Evolutionary conservation across 2,888 invertebrate genomes (phyloP).

Genomic region (Dyspetes luteomarginatus): DNA sequence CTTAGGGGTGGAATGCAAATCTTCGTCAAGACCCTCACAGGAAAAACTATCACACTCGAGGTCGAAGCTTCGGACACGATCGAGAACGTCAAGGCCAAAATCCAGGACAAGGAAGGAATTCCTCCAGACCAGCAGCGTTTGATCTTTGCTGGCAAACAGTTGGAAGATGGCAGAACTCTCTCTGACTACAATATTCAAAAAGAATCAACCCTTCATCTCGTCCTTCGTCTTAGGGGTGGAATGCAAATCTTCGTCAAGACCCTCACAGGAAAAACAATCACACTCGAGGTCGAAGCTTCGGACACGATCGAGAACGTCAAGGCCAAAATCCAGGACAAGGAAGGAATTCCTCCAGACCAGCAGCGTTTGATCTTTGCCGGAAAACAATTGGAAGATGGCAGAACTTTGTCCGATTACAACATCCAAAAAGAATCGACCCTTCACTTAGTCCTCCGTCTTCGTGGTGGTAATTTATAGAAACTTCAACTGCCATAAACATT

Average conservation of each 20-base stretch:
- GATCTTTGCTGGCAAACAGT: constrained; percentile 62
- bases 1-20: constrained; percentile 37
- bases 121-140: constrained; percentile 52
- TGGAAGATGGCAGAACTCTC: constrained; percentile 67
- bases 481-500: constrained; percentile 77
- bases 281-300: constrained; percentile 85
- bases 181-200: constrained; percentile 74
- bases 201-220: constrained; percentile 85
- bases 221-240: constrained; percentile 86
- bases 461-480: constrained; percentile 85
- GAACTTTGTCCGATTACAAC: constrained; percentile 69
- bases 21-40: constrained; percentile 32
- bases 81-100: constrained; percentile 41
- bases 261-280: constrained; percentile 86
- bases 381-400: constrained; percentile 68
- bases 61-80: constrained; percentile 34
- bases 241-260: constrained; percentile 88
- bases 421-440: constrained; percentile 71
- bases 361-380: constrained; percentile 71
- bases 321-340: constrained; percentile 84
- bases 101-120: constrained; percentile 39
- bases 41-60: constrained; percentile 34
- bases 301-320: constrained; percentile 87
- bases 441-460: constrained; percentile 69
- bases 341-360: constrained; percentile 69